Conservation (phyloP, 2,797 vertebrate genomes). For the Peromyscus aztecus region DNA sequence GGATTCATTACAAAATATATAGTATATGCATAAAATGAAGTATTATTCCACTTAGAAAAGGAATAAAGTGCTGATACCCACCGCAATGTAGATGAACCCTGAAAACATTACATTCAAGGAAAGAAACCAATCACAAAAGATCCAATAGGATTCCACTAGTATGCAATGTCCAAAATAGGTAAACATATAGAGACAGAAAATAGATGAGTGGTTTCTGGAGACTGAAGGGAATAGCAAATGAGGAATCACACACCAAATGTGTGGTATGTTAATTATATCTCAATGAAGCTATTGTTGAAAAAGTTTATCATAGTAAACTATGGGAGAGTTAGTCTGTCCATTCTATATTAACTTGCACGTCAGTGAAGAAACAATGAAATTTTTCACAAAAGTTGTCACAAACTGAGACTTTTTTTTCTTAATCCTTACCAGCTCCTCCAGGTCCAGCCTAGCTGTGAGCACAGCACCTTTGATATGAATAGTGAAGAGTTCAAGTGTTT, state of each 20-base stretch:
- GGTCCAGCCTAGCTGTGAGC: neutral
- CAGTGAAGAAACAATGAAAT: neutral
- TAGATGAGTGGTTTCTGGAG: neutral
- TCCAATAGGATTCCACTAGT: slow-evolving; percentile 13
- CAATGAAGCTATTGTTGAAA: neutral
- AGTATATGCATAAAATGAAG: neutral
- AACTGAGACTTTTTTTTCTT: neutral
- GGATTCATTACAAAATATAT: neutral
- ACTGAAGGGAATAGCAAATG: neutral
- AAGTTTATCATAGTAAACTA: slow-evolving; percentile 44
- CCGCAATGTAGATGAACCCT: neutral
- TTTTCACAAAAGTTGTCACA: slow-evolving; percentile 26
- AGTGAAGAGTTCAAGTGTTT: slow-evolving; percentile 15
- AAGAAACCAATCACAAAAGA: slow-evolving; percentile 33
- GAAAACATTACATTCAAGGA: slow-evolving; percentile 44
- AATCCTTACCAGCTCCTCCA: neutral
- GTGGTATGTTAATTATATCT: slow-evolving; percentile 8
- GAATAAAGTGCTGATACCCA: neutral
- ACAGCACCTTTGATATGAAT: neutral
- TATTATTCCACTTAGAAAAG: slow-evolving; percentile 28
- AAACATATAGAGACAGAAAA: slow-evolving; percentile 18
- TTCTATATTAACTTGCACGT: neutral
- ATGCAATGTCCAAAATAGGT: slow-evolving; percentile 8
- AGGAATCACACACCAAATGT: slow-evolving; percentile 35
- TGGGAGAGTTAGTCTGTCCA: neutral